phyloP scores from a whole-genome alignment of 1,140 invertebrate species.

The Laupala kohalensis region DNA sequence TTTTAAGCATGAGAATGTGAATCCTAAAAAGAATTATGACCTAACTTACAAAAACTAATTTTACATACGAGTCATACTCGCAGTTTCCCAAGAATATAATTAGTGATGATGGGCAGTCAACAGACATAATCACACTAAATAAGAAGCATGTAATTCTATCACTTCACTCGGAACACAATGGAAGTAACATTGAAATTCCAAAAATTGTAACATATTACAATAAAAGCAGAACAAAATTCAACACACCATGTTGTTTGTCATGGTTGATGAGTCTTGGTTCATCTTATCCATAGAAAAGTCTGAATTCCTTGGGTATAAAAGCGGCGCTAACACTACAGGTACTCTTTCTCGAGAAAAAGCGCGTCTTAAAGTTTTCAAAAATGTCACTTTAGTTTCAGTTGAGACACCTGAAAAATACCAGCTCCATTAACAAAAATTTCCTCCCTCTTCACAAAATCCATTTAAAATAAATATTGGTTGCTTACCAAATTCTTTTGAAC shows the following conservation, averaged over 20 bases:
- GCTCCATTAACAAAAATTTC: slow-evolving; percentile 5
- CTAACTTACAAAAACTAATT: too few relatives aligned
- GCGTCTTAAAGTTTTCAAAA: slow-evolving; percentile 62
- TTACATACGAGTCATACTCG: too few relatives aligned
- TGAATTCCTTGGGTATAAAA: slow-evolving; percentile 66
- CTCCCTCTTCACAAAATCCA: not conserved
- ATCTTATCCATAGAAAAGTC: slow-evolving; percentile 52
- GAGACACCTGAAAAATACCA: slow-evolving; percentile 36
- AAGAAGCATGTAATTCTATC: too few relatives aligned
- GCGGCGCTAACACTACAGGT: slow-evolving; percentile 73
- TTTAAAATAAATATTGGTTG: not conserved
- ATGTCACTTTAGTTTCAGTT: slow-evolving; percentile 59
- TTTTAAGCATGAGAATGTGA: too few relatives aligned
- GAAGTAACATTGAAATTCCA: too few relatives aligned
- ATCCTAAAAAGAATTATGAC: too few relatives aligned
- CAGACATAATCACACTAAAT: too few relatives aligned
- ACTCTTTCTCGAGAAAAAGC: slow-evolving; percentile 80
- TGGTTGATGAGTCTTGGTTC: slow-evolving; percentile 30
- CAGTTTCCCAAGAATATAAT: too few relatives aligned
- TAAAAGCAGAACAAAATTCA: slow-evolving; percentile 4
- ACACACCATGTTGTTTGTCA: slow-evolving; percentile 47
- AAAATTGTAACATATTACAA: too few relatives aligned
- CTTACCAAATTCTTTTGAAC: slow-evolving; percentile 33
- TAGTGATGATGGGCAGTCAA: too few relatives aligned
- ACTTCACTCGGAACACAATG: too few relatives aligned